Percentiles rank a stretch among this genome's conserved stretches.
Evolutionary conservation across 2,113 vertebrate species (phyloP).

Genomic region (Clupea harengus): DNA sequence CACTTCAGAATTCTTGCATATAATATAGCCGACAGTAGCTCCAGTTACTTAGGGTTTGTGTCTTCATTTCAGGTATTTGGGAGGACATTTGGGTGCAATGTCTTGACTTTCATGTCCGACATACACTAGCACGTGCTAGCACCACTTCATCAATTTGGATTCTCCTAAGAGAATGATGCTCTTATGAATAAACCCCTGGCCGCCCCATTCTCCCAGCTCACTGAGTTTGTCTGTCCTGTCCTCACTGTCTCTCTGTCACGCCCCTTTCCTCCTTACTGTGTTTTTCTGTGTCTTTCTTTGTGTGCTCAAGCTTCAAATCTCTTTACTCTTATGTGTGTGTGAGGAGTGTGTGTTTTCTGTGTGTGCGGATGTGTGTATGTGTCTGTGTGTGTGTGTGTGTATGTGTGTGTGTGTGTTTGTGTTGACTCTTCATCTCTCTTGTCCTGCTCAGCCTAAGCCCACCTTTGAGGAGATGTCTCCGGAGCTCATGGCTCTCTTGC

Average conservation of each 20-base stretch:
- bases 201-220: background rate
- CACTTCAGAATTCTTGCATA: background rate
- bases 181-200: conserved; percentile 53
- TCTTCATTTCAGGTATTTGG: background rate
- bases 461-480: conserved; percentile 59
- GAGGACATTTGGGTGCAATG: background rate
- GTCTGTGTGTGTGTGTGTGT: conserved; percentile 23
- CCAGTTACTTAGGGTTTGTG: background rate
- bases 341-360: background rate
- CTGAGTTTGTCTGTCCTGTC: conserved; percentile 9
- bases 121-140: background rate
- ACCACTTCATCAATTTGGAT: background rate
- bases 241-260: background rate
- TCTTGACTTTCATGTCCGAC: background rate
- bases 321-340: conserved; percentile 6
- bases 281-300: background rate
- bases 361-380: conserved; percentile 12
- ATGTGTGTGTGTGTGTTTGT: conserved; percentile 2
- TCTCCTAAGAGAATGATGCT: conserved; percentile 17
- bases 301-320: background rate
- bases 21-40: background rate
- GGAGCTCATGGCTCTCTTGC: conserved; percentile 56
- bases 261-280: background rate
- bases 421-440: conserved; percentile 75
- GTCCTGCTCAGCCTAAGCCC: conserved; percentile 77